Base-by-base conservation (phyloP, 2,113 vertebrate genomes). In the Sinocyclocheilus anshuiensis region DNA sequence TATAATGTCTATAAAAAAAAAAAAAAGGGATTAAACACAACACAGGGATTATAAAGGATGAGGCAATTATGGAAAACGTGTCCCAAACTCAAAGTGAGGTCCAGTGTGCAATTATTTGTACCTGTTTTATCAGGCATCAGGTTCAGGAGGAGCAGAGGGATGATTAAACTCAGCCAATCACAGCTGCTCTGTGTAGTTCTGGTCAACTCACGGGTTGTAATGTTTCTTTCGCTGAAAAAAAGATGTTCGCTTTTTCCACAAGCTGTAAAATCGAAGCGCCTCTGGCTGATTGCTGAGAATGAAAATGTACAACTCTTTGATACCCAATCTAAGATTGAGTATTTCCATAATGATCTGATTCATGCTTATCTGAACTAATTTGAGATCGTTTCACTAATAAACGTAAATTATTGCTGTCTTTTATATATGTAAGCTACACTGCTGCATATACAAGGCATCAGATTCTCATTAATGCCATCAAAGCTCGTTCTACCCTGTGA, bases 1-100 rank as follows among this genome's bases (percentile, higher is more conserved):
- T 88, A 81, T 84, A 79, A 79, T 77, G 77, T 84, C 67, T 84
- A 42, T 48, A 77, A 86, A 80, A 84, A 86, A 79, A 84, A 86
- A 79, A 72, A 1, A 20, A 81, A 74, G 82, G 85, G 88, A 89
- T 89, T 89, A 84, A 84, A 84, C 71, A 79, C 84, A 59, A 86
- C 85, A 80, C 59, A 69, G 81, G 85, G 87, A 88, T 88, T 84
- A 86, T 48, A 77, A 50, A 16, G 72, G 71, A 81, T 74, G 81
- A 86, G 85, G 88, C 88, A 89, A 89, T 89, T 89, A 86, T 67
- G 59, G 50, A 78, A 84, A 80, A 77, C 67, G 72, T 78, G 78
- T 89, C 81, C 53, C 71, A 16, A 80, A 75, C 75, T 80, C 77
- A 81, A 75, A 81, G 53, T 81, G 48, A 78, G 63, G 75, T 81